Conservation (phyloP, 2,113 vertebrate species). For the Cololabis saira region DNA sequence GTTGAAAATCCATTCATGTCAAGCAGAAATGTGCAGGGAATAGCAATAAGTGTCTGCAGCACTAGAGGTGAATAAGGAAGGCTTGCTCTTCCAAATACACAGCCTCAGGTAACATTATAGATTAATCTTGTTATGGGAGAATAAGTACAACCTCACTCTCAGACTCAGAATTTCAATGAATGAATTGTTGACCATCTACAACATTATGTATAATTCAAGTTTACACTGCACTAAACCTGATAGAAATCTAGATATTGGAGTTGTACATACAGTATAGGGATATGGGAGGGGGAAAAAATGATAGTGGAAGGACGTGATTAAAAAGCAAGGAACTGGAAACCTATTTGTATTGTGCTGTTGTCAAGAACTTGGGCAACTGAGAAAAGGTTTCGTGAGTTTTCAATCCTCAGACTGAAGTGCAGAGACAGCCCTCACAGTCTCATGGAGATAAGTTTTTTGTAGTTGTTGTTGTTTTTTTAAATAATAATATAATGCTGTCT, state of each 20-base stretch:
- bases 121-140: conserved; percentile 78
- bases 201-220: conserved; percentile 42
- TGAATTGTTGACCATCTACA: conserved; percentile 55
- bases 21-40: conserved; percentile 69
- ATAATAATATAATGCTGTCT: not conserved
- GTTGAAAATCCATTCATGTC: conserved; percentile 73
- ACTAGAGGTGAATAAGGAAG: conserved; percentile 70
- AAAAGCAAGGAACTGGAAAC: not conserved
- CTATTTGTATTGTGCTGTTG: conserved; percentile 7
- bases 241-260: conserved; percentile 27
- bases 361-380: conserved; percentile 23
- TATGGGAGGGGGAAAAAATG: not conserved
- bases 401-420: not conserved
- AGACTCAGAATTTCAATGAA: conserved; percentile 66
- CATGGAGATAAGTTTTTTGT: not conserved
- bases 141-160: conserved; percentile 61
- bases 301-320: conserved; percentile 1
- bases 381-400: conserved; percentile 20
- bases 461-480: not conserved
- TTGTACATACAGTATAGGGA: conserved; percentile 11
- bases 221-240: not conserved
- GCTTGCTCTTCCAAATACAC: conserved; percentile 66
- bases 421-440: conserved; percentile 11
- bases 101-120: conserved; percentile 79
- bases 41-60: conserved; percentile 66